Conservation (phyloP, 64 coral and sea anemone species). For the Anthopleura sola region DNA sequence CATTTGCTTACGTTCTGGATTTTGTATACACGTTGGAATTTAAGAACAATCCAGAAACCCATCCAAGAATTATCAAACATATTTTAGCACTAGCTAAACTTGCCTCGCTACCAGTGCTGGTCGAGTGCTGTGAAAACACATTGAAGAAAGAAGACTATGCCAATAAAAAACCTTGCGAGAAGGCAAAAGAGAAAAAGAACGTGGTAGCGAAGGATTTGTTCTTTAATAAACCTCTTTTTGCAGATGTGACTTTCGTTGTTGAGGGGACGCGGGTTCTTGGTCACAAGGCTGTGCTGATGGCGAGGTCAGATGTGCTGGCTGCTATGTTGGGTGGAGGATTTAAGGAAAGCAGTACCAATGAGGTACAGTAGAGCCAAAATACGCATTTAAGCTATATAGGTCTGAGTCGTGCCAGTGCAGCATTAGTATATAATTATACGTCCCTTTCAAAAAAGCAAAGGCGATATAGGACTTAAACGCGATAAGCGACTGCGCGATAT, state of each 20-base stretch:
- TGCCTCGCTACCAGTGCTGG: slow-evolving; percentile 18
- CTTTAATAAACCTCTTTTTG: slow-evolving; percentile 39
- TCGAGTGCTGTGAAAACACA: slow-evolving; percentile 40
- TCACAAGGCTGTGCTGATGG: slow-evolving; percentile 52
- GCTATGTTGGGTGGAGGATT: slow-evolving; percentile 63
- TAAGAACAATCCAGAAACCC: not conserved
- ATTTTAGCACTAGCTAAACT: slow-evolving; percentile 19
- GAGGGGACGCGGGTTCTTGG: slow-evolving; percentile 23
- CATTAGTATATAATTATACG: no score
- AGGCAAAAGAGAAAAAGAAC: slow-evolving; percentile 23
- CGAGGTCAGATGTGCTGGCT: slow-evolving; percentile 52
- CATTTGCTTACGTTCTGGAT: slow-evolving; percentile 30
- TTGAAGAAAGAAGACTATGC: slow-evolving; percentile 41
- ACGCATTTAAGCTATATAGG: no score
- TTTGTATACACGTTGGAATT: slow-evolving; percentile 39
- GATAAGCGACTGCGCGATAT: no score
- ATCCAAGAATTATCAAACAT: not conserved
- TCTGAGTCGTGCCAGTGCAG: no score
- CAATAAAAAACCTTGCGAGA: slow-evolving; percentile 7
- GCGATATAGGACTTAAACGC: no score
- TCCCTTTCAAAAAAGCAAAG: no score
- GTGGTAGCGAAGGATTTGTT: slow-evolving; percentile 37
- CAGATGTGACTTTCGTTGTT: slow-evolving; percentile 46
- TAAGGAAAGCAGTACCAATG: slow-evolving; percentile 28
- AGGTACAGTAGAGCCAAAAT: slow-evolving; percentile 26